Conservation (phyloP, 2,888 invertebrate species). For the Drosophila ustulata region DNA sequence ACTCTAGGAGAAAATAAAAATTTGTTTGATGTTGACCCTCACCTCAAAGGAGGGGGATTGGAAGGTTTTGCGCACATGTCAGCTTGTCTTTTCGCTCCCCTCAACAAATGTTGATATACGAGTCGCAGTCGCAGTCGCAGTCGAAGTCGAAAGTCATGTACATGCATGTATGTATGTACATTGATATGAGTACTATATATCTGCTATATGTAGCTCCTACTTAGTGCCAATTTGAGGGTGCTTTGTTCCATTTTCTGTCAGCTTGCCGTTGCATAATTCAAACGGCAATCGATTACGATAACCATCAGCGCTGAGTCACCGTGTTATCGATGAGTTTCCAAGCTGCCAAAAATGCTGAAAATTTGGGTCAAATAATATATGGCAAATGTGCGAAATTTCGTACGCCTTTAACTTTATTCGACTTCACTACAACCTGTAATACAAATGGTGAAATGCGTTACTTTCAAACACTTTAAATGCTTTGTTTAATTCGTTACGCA, state of each 20-base stretch:
- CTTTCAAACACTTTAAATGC: too few relatives aligned
- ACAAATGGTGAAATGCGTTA: too few relatives aligned
- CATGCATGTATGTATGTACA: too few relatives aligned
- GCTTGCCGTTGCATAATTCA: background rate
- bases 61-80: constrained; percentile 37
- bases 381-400: too few relatives aligned
- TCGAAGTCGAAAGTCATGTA: background rate
- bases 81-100: constrained; percentile 27
- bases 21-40: constrained; percentile 49
- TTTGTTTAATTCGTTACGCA: too few relatives aligned
- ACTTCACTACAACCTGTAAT: too few relatives aligned
- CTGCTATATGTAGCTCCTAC: constrained; percentile 3
- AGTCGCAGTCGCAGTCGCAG: background rate
- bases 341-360: too few relatives aligned
- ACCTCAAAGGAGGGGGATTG: constrained; percentile 5
- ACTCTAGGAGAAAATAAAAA: constrained; percentile 12
- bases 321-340: background rate
- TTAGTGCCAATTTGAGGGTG: constrained; percentile 21
- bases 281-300: constrained; percentile 15
- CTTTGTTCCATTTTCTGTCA: background rate
- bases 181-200: background rate
- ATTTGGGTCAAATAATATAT: too few relatives aligned
- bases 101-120: background rate
- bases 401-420: too few relatives aligned
- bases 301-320: background rate